Base-by-base conservation (phyloP, 2,113 vertebrate genomes). In the Caranx ignobilis region DNA sequence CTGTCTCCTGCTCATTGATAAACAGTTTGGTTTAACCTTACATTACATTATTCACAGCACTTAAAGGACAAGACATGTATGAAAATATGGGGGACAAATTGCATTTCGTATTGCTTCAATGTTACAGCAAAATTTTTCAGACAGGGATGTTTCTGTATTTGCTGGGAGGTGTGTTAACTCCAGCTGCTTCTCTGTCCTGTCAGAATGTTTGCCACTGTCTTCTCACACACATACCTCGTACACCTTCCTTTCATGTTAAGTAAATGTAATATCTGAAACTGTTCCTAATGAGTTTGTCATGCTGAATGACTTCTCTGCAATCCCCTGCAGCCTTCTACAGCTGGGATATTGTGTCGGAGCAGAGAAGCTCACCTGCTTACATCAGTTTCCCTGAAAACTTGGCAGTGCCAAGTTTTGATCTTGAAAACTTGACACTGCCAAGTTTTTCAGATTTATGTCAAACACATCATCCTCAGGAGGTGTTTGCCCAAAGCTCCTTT, bases 401-500 rank as follows among this genome's bases (percentile, higher is more conserved):
- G 59, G 37, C 39, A 35, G 66, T 43, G 57, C 31, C 31, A 45
- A 39, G 73, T 47, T 80, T 26, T 26, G 26, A 26, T 26, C 26
- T 26, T 43, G 63, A 47, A 62, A 54, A 81, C 8, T 39, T 43
- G 59, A 31, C 39, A 35, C 61, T 43, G 57, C 31, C 31, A 45
- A 39, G 73, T 47, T 80, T 26, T 61, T 81, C 39, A 71, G 47
- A 63, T 80, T 75, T 50, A 47, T 7, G 8, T 85, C 76, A 76
- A 56, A 82, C 87, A 66, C 73, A 39, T 54, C 56, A 61, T 76
- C 66, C 2, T 2, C 8, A 1, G 66, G 66, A 88, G 69, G 70
- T 70, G 81, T 84, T 84, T 79, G 67, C 52, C 66, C 47, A 75
- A 75, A 73, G 37, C 62, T 19, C 37, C 56, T 63, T 80, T 88